A percentile compares a stretch with the other conserved stretches of the same genome.
Conservation (phyloP, 2,113 vertebrate species). For the Xiphophorus maculatus region DNA sequence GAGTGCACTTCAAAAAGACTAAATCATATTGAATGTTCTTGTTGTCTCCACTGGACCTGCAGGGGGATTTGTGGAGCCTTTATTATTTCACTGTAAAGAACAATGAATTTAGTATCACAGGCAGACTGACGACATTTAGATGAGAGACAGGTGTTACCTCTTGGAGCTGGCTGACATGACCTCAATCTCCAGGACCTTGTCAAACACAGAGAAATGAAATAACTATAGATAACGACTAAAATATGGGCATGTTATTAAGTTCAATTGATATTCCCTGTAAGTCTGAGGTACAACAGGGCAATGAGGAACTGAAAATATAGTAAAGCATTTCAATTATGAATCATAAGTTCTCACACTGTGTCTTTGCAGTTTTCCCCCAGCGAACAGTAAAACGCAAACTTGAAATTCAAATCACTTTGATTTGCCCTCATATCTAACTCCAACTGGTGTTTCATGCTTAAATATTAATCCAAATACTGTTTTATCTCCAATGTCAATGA, state of each 20-base stretch:
- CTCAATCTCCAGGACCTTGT: not conserved
- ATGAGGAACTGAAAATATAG: not conserved
- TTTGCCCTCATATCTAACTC: constrained; percentile 7
- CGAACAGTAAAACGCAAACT: constrained; percentile 15
- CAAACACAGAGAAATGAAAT: not conserved
- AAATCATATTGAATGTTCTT: constrained; percentile 72
- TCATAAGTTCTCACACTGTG: not conserved
- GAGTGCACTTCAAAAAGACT: constrained; percentile 55
- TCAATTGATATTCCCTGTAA: not conserved
- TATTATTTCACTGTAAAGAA: constrained; percentile 41
- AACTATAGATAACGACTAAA: not conserved
- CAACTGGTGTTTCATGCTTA: not conserved
- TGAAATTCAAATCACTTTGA: constrained; percentile 21
- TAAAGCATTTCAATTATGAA: not conserved
- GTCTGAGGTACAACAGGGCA: not conserved
- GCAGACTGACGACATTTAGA: constrained; percentile 55
- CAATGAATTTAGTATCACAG: constrained; percentile 57
- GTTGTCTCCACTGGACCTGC: constrained; percentile 57
- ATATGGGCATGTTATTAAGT: constrained; percentile 1
- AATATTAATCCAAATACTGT: constrained; percentile 27
- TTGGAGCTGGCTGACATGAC: constrained; percentile 14
- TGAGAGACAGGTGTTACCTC: constrained; percentile 45
- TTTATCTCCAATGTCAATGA: constrained; percentile 25
- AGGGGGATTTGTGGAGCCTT: constrained; percentile 61
- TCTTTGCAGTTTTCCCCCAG: not conserved